Conservation (phyloP, 2,113 vertebrate species). For the Dipodomys merriami region DNA sequence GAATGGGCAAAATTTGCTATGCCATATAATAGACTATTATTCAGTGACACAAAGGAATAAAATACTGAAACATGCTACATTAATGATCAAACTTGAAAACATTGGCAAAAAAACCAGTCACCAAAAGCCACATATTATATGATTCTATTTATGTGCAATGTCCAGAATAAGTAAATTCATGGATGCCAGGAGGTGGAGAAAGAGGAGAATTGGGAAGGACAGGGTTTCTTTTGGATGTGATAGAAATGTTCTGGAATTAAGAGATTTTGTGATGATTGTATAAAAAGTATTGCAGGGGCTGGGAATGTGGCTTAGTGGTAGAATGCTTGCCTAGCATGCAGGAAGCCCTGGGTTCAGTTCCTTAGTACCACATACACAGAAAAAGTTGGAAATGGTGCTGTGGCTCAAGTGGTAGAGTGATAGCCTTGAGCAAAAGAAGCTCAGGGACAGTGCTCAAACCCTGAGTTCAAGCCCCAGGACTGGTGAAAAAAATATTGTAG, state of each 20-base stretch:
- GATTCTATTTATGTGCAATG: background rate
- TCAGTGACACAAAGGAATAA: constrained; percentile 39
- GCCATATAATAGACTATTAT: constrained; percentile 25
- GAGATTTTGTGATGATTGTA: background rate
- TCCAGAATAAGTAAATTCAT: background rate
- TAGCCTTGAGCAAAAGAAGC: no score
- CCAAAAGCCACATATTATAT: background rate
- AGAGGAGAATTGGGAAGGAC: background rate
- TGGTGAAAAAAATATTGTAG: background rate
- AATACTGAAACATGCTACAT: background rate
- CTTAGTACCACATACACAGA: no score
- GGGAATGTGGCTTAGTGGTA: no score
- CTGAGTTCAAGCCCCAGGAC: no score
- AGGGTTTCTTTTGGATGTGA: background rate
- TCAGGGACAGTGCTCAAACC: no score
- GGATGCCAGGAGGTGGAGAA: background rate
- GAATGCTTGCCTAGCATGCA: no score
- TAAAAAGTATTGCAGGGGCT: background rate
- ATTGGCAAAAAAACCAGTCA: constrained; percentile 10
- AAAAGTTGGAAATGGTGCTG: no score
- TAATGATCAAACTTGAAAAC: constrained; percentile 4
- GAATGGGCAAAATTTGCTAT: background rate
- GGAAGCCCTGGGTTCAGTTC: no score
- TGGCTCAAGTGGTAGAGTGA: no score
- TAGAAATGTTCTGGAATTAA: constrained; percentile 12